Base-by-base conservation (phyloP, 2,888 invertebrate genomes). In the Helicoverpa assulta region DNA sequence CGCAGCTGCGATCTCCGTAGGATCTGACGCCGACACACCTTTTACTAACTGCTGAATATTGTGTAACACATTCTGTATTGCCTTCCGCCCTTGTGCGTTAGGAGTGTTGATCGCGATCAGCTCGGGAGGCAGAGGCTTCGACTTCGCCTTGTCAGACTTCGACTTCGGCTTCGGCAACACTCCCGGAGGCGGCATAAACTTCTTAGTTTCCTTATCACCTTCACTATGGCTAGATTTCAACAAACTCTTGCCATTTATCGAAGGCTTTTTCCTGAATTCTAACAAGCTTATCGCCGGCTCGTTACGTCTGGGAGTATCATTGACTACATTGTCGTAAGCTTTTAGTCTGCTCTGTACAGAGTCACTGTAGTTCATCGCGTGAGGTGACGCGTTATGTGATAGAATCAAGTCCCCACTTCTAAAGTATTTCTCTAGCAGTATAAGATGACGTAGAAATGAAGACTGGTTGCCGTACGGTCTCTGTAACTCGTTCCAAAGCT, bases 381-480 rank as follows among this genome's bases (percentile, higher is more conserved):
- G 97, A 1, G 97, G 96, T 16, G 97, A 96, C 0, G 98, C 98
- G 75, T 96, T 97, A 5, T 97, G 97, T 0, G 98, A 96, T 16
- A 98, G 88, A 0, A 98, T 96, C 58, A 98, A 91, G 86, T 98
- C 98, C 0, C 98, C 98, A 76, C 97, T 97, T 67, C 98, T 96
- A 88, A 97, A 98, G 90, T 98, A 98, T 88, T 98, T 98, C 81
- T 98, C 98, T 76, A 98, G 88, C 7, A 98, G 92, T 61, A 98
- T 97, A 50, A 98, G 92, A 91, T 98, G 98, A 8, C 98, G 96
- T 1, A 98, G 92, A 87, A 98, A 98, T 79, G 98, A 98, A 54
- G 98, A 98, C 85, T 98, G 98, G 89, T 98, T 98, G 4, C 98
- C 98, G 83, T 98, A 98, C 0, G 98, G 98, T 87, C 98, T 97